Evolutionary conservation across 64 coral and sea anemone species (phyloP).

Genomic region (Pachyseris speciosa): DNA sequence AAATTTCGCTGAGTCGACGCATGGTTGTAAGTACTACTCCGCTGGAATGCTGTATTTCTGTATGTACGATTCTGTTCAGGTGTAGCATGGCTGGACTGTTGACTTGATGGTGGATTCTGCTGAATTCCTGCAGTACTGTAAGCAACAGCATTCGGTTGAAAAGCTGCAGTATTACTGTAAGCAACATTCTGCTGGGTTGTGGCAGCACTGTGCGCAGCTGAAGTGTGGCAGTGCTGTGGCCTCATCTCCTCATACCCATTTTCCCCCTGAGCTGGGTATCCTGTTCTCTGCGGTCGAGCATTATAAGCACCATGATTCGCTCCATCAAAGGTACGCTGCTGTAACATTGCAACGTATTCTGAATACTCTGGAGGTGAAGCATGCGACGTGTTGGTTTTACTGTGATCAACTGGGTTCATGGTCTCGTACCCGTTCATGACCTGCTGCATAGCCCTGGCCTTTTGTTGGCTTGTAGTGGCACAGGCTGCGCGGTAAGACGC

Average conservation of each 20-base stretch:
- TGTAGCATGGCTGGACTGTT: background rate
- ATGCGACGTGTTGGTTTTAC: background rate
- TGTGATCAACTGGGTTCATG: constrained; percentile 9
- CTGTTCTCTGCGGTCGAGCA: constrained; percentile 8
- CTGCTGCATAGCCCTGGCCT: background rate
- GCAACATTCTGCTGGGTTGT: background rate
- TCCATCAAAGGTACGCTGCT: background rate
- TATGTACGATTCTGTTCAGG: background rate
- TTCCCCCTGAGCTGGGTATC: background rate
- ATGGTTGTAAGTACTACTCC: background rate
- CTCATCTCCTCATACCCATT: constrained; percentile 23
- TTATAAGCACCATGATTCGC: background rate
- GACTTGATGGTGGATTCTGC: background rate
- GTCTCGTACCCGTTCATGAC: background rate
- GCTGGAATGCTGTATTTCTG: background rate
- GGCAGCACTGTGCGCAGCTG: background rate
- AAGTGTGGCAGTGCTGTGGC: background rate
- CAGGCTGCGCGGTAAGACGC: background rate
- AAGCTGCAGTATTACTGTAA: background rate
- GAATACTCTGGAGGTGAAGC: background rate
- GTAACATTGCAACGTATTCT: background rate
- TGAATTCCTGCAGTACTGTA: background rate
- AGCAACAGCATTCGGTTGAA: background rate
- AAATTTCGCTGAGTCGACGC: background rate
- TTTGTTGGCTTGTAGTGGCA: background rate